These are phyloP conservation scores for Chloroclysta siterata DNA, from an alignment of 2,888 invertebrate species.

Conservation along the genomic window DNA sequence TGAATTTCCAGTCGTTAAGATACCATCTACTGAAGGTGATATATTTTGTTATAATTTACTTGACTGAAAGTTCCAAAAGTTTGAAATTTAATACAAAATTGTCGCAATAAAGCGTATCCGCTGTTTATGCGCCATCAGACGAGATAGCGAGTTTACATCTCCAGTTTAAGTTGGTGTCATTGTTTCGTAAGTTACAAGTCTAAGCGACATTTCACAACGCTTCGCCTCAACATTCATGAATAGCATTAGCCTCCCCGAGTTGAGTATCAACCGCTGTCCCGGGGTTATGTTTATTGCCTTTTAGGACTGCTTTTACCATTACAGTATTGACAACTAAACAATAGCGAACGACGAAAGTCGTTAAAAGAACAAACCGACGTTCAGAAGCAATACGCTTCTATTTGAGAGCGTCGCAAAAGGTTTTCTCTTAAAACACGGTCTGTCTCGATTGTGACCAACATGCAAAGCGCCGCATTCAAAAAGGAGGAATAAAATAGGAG, in stretches of 20 bases:
- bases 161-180: conserved; percentile 80
- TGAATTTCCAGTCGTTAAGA: conserved; percentile 63
- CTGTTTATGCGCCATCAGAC: conserved; percentile 77
- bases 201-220: conserved; percentile 77
- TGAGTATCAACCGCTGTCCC: conserved; percentile 73
- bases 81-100: conserved; percentile 63
- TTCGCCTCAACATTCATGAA: conserved; percentile 80
- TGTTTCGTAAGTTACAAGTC: conserved; percentile 81
- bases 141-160: conserved; percentile 78
- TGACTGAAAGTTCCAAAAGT: conserved; percentile 54
- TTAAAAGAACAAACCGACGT: conserved; percentile 66
- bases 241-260: conserved; percentile 76
- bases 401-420: conserved; percentile 70
- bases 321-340: conserved; percentile 64
- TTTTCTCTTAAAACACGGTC: conserved; percentile 69
- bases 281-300: conserved; percentile 69
- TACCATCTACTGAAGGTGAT: conserved; percentile 57
- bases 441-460: conserved; percentile 68
- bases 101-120: conserved; percentile 69
- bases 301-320: conserved; percentile 61
- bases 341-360: conserved; percentile 53
- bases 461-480: conserved; percentile 71
- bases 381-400: conserved; percentile 70
- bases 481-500: conserved; percentile 69
- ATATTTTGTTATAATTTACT: conserved; percentile 54